Percentiles rank a stretch among this genome's conserved stretches.
phyloP scores from a whole-genome alignment of 2,888 invertebrate genomes.

The Patella caerulea region DNA sequence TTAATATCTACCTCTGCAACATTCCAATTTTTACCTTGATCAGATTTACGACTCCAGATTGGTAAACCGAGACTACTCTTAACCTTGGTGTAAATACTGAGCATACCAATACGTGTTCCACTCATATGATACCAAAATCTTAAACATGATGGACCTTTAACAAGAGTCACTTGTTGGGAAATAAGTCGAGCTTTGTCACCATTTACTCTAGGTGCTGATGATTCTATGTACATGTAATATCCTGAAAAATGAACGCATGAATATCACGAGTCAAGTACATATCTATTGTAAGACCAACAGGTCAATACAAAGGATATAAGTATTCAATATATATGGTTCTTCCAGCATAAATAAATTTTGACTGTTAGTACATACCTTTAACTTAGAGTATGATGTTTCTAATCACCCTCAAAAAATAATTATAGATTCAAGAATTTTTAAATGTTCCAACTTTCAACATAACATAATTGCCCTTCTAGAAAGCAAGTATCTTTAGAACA shows the following conservation, averaged over 20 bases:
- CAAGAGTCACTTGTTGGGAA: constrained; percentile 36
- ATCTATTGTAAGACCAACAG: neutral
- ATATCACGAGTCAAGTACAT: neutral
- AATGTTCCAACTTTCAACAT: too few relatives aligned
- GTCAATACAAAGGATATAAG: too few relatives aligned
- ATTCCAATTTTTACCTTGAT: constrained; percentile 61
- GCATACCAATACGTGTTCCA: constrained; percentile 47
- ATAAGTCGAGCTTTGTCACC: constrained; percentile 58
- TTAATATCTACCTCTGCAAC: constrained; percentile 47
- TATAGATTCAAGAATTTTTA: too few relatives aligned
- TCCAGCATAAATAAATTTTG: too few relatives aligned
- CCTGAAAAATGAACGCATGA: constrained; percentile 37
- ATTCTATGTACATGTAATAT: constrained; percentile 60
- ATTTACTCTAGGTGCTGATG: constrained; percentile 39
- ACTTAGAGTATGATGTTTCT: too few relatives aligned
- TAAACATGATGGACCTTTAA: constrained; percentile 46
- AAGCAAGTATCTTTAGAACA: too few relatives aligned
- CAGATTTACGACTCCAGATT: constrained; percentile 49
- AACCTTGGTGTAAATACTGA: constrained; percentile 50
- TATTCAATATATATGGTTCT: neutral
- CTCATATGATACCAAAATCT: constrained; percentile 61
- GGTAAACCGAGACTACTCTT: constrained; percentile 39
- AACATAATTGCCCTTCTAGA: too few relatives aligned
- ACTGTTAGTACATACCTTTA: too few relatives aligned
- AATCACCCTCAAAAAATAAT: too few relatives aligned